These are phyloP conservation scores for Salvelinus alpinus DNA, from an alignment of 2,113 vertebrate genomes.

Conservation along the genomic window DNA sequence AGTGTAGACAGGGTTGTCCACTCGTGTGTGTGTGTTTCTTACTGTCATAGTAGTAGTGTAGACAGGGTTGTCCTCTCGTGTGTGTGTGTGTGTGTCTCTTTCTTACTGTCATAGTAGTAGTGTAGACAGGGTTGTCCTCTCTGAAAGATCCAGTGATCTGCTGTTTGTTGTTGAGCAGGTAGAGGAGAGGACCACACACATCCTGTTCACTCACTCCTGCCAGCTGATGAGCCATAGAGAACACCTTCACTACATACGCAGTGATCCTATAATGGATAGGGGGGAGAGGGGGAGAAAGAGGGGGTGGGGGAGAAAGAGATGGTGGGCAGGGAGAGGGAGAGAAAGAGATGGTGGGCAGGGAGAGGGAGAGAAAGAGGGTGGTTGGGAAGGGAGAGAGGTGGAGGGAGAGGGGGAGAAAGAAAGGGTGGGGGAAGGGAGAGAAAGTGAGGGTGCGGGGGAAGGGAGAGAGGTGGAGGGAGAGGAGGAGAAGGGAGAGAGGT, in stretches of 20 bases:
- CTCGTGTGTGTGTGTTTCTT: background rate
- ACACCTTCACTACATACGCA: slow-evolving; percentile 89
- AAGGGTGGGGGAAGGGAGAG: no score
- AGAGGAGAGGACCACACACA: slow-evolving; percentile 83
- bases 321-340: no score
- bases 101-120: slow-evolving; percentile 70
- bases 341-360: no score
- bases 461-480: no score
- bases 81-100: slow-evolving; percentile 2
- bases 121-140: slow-evolving; percentile 80
- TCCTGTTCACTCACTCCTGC: slow-evolving; percentile 63
- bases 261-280: slow-evolving; percentile 78
- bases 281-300: background rate
- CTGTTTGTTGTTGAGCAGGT: slow-evolving; percentile 82
- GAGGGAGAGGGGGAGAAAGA: no score
- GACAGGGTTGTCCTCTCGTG: no score
- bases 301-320: background rate
- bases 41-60: no score
- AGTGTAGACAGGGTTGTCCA: no score
- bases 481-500: no score
- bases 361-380: no score
- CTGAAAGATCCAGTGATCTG: slow-evolving; percentile 66
- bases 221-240: slow-evolving; percentile 79
- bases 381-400: no score
- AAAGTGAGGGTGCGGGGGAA: no score